Evolutionary conservation across 37 sponge, comb jelly and placozoan genomes (phyloP), one percentile per base, ranked within the genome.

Genomic region (Geodia barretti): DNA sequence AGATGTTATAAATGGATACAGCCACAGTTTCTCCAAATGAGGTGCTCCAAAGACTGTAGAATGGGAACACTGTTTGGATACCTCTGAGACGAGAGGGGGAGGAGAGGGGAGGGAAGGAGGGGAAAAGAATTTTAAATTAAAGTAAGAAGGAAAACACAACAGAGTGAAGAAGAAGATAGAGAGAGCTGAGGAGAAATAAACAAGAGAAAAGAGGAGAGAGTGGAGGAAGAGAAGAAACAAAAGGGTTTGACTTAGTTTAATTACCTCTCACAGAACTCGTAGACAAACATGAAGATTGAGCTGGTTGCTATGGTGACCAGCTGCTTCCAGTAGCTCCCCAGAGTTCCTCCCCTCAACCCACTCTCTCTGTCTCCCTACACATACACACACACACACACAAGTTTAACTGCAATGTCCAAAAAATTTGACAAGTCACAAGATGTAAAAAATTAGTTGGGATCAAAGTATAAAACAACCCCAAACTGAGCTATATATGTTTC

Each of bases 261-360:
- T 3, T 78, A 92, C 93, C 93, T 88, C 43, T 92, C 89, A 88
- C 93, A 92, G 66, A 92, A 88, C 69, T 92, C 93, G 29, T 92
- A 92, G 37, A 92, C 64, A 40, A 92, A 92, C 36, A 92, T 37
- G 41, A 72, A 68, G 21, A 81, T 29, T 43, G 71, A 75, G 30
- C 80, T 42, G 25, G 88, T 21, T 23, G 76, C 14, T 23, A 85
- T 82, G 41, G 83, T 73, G 0, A 67, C 62, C 30, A 92, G 36
- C 81, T 88, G 79, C 33, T 87, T 88, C 89, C 85, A 92, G 61
- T 92, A 88, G 41, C 20, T 34, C 1, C 91, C 79, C 3, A 91
- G n/a, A n/a, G n/a, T n/a, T n/a, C n/a, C n/a, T n/a, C n/a, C n/a
- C n/a, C n/a, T n/a, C n/a, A n/a, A n/a, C n/a, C n/a, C n/a, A n/a